Conservation (phyloP, 2,888 invertebrate genomes). For the Heliconius ethilla region DNA sequence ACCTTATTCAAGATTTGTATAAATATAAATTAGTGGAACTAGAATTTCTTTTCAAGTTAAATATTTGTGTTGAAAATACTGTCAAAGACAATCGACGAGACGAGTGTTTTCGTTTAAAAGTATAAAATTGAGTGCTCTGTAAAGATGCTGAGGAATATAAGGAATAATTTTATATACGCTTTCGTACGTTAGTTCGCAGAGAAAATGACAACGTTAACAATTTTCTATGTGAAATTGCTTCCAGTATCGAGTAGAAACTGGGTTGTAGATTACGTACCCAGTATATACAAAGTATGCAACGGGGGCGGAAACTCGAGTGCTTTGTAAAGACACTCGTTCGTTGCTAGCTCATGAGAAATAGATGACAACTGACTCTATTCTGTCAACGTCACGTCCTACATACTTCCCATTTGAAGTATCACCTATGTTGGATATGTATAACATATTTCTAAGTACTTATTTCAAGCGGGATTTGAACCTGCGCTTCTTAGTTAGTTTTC, state of each 20-base stretch:
- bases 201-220: slow-evolving; percentile 33
- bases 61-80: background rate
- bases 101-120: slow-evolving; percentile 5
- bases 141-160: slow-evolving; percentile 13
- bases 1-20: background rate
- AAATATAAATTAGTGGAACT: background rate
- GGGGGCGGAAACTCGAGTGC: slow-evolving; percentile 23
- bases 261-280: slow-evolving; percentile 24
- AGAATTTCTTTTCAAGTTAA: background rate
- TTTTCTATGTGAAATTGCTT: slow-evolving; percentile 33
- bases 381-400: background rate
- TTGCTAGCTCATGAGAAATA: slow-evolving; percentile 19
- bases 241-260: slow-evolving; percentile 28
- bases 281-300: slow-evolving; percentile 25
- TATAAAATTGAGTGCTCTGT: slow-evolving; percentile 13
- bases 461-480: too few species aligned
- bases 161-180: slow-evolving; percentile 13
- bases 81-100: slow-evolving; percentile 8
- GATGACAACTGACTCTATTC: slow-evolving; percentile 16
- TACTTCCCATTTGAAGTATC: background rate
- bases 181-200: slow-evolving; percentile 15
- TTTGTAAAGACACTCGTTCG: slow-evolving; percentile 29
- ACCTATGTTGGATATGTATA: background rate
- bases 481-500: too few species aligned
- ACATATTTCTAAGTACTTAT: background rate